Base-by-base conservation (phyloP, 1,140 invertebrate species). In the Thaumetopoea pityocampa region DNA sequence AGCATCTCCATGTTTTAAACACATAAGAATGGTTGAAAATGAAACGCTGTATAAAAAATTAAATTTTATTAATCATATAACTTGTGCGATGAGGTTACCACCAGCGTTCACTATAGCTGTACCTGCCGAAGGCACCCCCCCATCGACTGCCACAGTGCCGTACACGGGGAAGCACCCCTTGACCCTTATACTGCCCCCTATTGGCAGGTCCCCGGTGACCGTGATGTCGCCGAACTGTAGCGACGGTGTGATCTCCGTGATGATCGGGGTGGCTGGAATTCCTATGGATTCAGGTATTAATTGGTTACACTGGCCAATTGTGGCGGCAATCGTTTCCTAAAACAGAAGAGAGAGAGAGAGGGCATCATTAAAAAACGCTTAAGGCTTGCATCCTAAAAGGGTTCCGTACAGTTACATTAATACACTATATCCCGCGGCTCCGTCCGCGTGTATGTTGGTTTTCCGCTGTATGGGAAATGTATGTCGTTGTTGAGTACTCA, bases 121-220 rank as follows among this genome's bases (percentile, higher is more conserved):
- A 4, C 78, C 78, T 27, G 48, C 38, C 0, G 78, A 73, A 7
- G 74, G 72, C 7, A 82, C 47, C 1, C 37, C 49, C 0, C 78
- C 78, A 47, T 82, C 72, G 0, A 82, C 59, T 0, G 50, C 54
- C 0, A 82, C 61, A 17, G 58, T 68, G 2, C 78, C 78, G 26
- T 76, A 79, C 0, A 82, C 68, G 0, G 78, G 78, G 59, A 82
- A 77, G n/a, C 68, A 65, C 1, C 78, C 78, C 4, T 63, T 65
- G 1, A 82, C 66, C 38, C 67, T 74, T 1, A 82, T 79, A 2
- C 59, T 68, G 4, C 78, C 78, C 28, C 62, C 69, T 0, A 82
- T 63, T 8, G 78, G 74, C 27, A 82, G 29, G 5, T 78, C 72
- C 0, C 74, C 72, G 5, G 60, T 55, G 14, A 82, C 51, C 0